Percentiles rank a stretch among this genome's conserved stretches.
These are phyloP conservation scores for Tricholaema leucomelas DNA, from an alignment of 2,113 vertebrate genomes.

Conservation along the genomic window DNA sequence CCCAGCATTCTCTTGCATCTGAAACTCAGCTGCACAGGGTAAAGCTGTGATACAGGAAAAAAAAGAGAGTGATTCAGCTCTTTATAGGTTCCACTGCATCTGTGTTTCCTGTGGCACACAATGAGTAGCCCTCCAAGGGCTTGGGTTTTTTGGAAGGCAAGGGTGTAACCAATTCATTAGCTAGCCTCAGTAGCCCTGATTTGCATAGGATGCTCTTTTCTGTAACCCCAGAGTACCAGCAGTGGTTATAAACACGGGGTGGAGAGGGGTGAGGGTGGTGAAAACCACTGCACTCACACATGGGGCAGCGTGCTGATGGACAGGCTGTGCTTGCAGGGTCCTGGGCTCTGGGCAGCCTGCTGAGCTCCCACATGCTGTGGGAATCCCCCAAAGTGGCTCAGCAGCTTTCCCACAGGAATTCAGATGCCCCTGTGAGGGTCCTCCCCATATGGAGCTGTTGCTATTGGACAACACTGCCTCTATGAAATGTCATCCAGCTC, in stretches of 20 bases:
- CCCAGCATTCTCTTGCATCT: background rate
- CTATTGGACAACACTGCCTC: background rate
- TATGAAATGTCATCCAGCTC: constrained; percentile 32
- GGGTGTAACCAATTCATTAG: constrained; percentile 23
- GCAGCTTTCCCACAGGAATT: constrained; percentile 26
- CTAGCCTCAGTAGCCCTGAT: constrained; percentile 19
- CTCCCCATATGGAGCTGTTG: background rate
- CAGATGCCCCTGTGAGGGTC: background rate
- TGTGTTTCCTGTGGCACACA: background rate
- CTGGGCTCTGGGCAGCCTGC: constrained; percentile 29
- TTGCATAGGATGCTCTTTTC: constrained; percentile 57
- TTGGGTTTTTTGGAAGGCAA: background rate
- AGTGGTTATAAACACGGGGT: constrained; percentile 60
- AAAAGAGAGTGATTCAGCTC: background rate
- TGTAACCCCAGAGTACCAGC: constrained; percentile 28
- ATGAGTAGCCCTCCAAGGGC: background rate
- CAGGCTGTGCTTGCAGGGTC: constrained; percentile 16
- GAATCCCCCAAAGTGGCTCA: background rate
- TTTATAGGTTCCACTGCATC: background rate
- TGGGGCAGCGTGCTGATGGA: constrained; percentile 54
- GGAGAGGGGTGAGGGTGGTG: constrained; percentile 45
- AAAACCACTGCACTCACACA: constrained; percentile 52
- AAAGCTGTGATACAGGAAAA: background rate
- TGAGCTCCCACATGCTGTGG: constrained; percentile 8
- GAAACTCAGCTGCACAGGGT: background rate